phyloP scores from a whole-genome alignment of 2,888 invertebrate species.

The Pasiphila rectangulata region DNA sequence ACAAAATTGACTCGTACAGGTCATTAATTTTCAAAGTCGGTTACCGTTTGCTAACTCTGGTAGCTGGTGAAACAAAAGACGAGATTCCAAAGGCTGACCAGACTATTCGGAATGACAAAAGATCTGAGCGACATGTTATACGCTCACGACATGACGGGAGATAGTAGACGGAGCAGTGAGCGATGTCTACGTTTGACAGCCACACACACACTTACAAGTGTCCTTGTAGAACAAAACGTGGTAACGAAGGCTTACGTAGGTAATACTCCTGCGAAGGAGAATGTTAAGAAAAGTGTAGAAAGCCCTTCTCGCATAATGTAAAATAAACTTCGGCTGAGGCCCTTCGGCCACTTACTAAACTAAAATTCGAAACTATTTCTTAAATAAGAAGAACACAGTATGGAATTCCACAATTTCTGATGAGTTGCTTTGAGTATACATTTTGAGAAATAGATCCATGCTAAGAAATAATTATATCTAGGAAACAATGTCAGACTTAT shows the following conservation, averaged over 20 bases:
- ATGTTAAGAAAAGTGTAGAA: no score
- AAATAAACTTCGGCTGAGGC: no score
- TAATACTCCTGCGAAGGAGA: not conserved
- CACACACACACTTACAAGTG: slow-evolving; percentile 23
- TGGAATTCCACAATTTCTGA: no score
- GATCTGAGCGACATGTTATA: slow-evolving; percentile 60
- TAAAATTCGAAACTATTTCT: no score
- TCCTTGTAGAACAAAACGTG: not conserved
- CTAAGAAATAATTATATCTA: no score
- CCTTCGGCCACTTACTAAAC: no score
- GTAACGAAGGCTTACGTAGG: not conserved
- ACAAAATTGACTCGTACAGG: slow-evolving; percentile 52
- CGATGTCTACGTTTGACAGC: slow-evolving; percentile 6
- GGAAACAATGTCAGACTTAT: no score
- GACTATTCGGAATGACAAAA: slow-evolving; percentile 54
- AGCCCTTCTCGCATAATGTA: no score
- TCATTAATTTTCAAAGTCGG: slow-evolving; percentile 74
- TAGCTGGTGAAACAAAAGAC: slow-evolving; percentile 42
- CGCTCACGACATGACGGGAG: not conserved
- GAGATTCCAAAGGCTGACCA: slow-evolving; percentile 44
- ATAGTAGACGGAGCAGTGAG: slow-evolving; percentile 1
- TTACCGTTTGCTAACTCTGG: slow-evolving; percentile 54
- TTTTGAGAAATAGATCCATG: no score
- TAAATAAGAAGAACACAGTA: no score
- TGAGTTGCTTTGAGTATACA: no score